Evolutionary conservation across 2,888 invertebrate species (phyloP), one percentile per base, ranked within the genome.

Genomic region (Apoderus coryli): DNA sequence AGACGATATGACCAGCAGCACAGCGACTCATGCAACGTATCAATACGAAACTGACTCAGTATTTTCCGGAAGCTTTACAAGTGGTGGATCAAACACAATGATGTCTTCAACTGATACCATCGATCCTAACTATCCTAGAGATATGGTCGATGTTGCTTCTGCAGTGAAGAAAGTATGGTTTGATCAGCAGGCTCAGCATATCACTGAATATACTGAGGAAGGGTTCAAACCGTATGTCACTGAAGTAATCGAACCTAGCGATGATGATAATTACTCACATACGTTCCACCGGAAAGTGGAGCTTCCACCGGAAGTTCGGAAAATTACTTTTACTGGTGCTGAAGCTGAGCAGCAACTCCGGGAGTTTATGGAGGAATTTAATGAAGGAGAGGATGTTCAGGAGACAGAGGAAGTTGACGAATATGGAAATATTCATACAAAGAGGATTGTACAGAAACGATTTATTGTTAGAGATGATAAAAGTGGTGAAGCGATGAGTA

Each of bases 1-100:
- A 9, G 33, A 36, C 11, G 34, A 31, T 29, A 24, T 25, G 15
- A 77, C 80, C 5, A 81, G 80, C 43, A 79, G 81, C 1, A 74
- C 76, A 25, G 81, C 79, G 1, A 84, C 84, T 2, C 72, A 82
- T 44, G 84, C 82, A 7, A 82, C 82, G 1, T 81, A 79, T 49
- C 81, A 81, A 50, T 80, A 77, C 42, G 82, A 84, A 54, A 77
- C 77, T 0, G 82, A 84, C 48, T 85, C 84, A 1, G 72, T 81
- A 22, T 81, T 82, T 76, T 82, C 84, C 1, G 81, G 82, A 31
- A 84, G 84, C 54, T 71, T 82, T 31, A 82, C 84, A 11, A 84
- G 84, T 54, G 72, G 69, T 39, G 82, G 81, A 41, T 84, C 84
- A 33, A 82, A 81, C 54, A 84, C 84, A 9, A 72, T 85, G 67